phyloP scores from a whole-genome alignment of 1,140 invertebrate genomes.

The Semibalanus balanoides region DNA sequence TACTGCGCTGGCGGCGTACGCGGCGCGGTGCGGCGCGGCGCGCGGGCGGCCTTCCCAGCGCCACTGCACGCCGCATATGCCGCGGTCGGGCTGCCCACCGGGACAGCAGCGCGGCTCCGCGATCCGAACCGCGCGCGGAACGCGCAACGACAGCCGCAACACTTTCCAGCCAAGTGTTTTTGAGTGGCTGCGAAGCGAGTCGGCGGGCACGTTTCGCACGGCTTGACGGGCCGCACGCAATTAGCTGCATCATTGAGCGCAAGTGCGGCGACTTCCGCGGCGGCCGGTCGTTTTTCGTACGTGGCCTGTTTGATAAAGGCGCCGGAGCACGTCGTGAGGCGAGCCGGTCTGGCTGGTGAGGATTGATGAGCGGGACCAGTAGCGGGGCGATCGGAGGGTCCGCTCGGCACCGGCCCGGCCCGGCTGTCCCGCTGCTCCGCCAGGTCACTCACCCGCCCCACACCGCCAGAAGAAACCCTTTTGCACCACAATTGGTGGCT shows the following conservation, averaged over 20 bases:
- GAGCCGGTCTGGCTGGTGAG: not conserved
- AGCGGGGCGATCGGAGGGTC: not conserved
- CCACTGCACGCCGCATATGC: too few species aligned
- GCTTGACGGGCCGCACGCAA: not conserved
- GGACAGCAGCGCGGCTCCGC: too few species aligned
- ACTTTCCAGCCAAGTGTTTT: not conserved
- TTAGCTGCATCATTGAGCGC: not conserved
- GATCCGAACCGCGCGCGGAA: too few species aligned
- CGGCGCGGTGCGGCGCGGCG: too few species aligned
- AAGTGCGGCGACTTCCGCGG: not conserved
- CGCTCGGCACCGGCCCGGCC: too few species aligned
- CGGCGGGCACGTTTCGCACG: not conserved
- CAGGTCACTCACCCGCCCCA: not conserved
- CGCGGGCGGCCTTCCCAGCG: too few species aligned
- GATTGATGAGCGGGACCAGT: not conserved
- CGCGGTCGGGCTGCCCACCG: too few species aligned
- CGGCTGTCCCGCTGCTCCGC: too few species aligned
- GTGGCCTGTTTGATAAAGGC: not conserved
- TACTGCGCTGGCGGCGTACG: too few species aligned
- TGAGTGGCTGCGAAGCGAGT: not conserved
- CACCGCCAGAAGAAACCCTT: not conserved
- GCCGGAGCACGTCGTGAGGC: not conserved
- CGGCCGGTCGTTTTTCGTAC: not conserved
- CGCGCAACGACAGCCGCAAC: too few species aligned
- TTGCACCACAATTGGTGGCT: not conserved